Base-by-base conservation (phyloP, 2,113 vertebrate genomes). In the Rana temporaria region DNA sequence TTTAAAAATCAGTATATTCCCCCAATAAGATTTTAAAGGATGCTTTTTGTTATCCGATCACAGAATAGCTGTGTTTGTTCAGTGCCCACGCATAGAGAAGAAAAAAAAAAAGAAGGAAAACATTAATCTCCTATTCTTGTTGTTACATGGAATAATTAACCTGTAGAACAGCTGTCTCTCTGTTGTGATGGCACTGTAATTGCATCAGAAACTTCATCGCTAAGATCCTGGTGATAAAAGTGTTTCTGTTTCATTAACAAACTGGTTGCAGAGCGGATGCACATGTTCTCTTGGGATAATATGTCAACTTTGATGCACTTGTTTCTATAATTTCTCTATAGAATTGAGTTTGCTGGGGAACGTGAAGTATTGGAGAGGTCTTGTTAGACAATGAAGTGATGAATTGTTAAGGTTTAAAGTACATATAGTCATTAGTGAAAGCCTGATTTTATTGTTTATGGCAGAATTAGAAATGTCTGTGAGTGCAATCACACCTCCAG, bases 131-230 rank as follows among this genome's bases (percentile, higher is more conserved):
- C 34, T 12, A 67, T 76, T 83, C 81, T 83, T 83, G 81, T 83
- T 76, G 81, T 68, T 83, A 76, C 71, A 76, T 52, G 52, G 55
- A 75, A 83, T 83, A 83, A 83, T 76, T 76, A 83, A 83, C 81
- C 81, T 83, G 81, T 68, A 76, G 60, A 83, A 83, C 81, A 83
- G 65, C 81, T 83, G 71, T 76, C 81, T 82, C 79, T 74, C 71
- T 83, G 81, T 83, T 83, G 72, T 83, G 81, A 83, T 83, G 81
- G 81, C 63, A 30, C 53, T 5, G 55, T 83, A 83, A 83, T 83
- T 83, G 72, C 52, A 83, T 76, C 72, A 83, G 53, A 83, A 83
- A 83, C 72, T 42, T 75, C 72, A 59, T 15, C 26, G 81, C 81
- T 83, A 60, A 83, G 72, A 83, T 83, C 72, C 66, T 32, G 52